Percentiles rank a stretch among this genome's conserved stretches.
Evolutionary conservation across 2,113 vertebrate genomes (phyloP).

Genomic region (Carassius gibelio): DNA sequence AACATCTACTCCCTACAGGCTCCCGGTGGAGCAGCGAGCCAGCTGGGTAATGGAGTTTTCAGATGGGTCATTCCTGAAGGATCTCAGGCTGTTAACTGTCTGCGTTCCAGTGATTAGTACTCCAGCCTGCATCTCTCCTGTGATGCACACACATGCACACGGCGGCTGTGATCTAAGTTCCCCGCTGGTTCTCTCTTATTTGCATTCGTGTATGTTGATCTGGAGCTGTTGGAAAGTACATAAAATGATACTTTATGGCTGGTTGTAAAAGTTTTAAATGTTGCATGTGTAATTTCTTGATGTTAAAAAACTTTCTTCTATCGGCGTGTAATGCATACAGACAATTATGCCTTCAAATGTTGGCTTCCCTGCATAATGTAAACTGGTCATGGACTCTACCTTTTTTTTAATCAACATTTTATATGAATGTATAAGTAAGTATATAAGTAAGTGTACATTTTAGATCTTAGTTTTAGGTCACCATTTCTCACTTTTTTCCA

Average conservation of each 20-base stretch:
- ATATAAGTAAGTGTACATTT: neutral
- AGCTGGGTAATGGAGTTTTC: slow-evolving; percentile 71
- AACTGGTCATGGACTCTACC: neutral
- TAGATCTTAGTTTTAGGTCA: no score
- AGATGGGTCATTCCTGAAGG: slow-evolving; percentile 67
- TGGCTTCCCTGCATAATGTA: neutral
- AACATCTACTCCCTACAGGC: slow-evolving; percentile 49
- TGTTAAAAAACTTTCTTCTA: neutral
- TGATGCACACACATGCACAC: neutral
- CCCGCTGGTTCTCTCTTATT: slow-evolving; percentile 70
- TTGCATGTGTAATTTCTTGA: neutral
- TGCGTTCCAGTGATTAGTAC: slow-evolving; percentile 72
- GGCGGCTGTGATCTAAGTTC: slow-evolving; percentile 71
- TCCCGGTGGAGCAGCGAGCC: slow-evolving; percentile 50
- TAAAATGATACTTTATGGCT: slow-evolving; percentile 77
- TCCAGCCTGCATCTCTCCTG: slow-evolving; percentile 50
- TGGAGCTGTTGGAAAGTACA: slow-evolving; percentile 74
- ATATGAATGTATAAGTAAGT: neutral
- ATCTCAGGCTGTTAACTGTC: slow-evolving; percentile 61
- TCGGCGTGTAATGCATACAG: neutral
- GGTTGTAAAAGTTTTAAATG: slow-evolving; percentile 68
- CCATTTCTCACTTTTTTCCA: no score
- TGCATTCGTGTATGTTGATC: slow-evolving; percentile 74
- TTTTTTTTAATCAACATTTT: neutral
- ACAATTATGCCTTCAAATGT: neutral